phyloP scores from a whole-genome alignment of 2,888 invertebrate species.

The Hyposoter dolosus region DNA sequence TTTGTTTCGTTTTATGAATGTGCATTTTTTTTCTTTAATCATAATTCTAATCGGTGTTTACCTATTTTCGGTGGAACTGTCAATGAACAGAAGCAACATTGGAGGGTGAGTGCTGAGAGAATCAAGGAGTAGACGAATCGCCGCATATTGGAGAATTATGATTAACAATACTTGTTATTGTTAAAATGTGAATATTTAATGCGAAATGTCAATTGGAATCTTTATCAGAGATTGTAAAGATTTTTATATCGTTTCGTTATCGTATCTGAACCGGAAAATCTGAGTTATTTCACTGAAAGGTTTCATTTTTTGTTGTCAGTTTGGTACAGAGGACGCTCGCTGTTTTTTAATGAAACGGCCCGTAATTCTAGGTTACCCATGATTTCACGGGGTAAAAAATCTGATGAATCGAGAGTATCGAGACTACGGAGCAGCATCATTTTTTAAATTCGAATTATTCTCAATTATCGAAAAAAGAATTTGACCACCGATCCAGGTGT shows the following conservation, averaged over 20 bases:
- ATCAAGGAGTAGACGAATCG: conserved; percentile 16
- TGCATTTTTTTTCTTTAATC: not conserved
- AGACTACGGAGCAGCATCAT: not conserved
- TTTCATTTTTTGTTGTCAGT: not conserved
- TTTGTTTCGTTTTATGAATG: not conserved
- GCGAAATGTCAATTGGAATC: not conserved
- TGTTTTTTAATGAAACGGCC: not conserved
- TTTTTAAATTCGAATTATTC: not conserved
- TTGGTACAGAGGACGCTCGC: not conserved
- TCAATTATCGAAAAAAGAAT: not conserved
- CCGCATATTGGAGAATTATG: conserved; percentile 16
- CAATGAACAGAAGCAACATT: conserved; percentile 27
- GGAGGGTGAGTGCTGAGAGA: conserved; percentile 37
- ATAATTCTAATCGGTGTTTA: conserved; percentile 21
- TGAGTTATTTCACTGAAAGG: not conserved
- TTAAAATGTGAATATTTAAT: not conserved
- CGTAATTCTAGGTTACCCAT: not conserved
- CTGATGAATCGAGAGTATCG: not conserved
- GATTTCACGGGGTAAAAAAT: not conserved
- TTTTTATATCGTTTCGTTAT: not conserved
- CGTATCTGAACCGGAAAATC: not conserved
- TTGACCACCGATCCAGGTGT: not conserved
- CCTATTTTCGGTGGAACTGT: conserved; percentile 56
- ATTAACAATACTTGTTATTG: not conserved
- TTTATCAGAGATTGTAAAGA: not conserved